Evolutionary conservation across 1,140 invertebrate genomes (phyloP).

Genomic region (Metopolophium dirhodum): DNA sequence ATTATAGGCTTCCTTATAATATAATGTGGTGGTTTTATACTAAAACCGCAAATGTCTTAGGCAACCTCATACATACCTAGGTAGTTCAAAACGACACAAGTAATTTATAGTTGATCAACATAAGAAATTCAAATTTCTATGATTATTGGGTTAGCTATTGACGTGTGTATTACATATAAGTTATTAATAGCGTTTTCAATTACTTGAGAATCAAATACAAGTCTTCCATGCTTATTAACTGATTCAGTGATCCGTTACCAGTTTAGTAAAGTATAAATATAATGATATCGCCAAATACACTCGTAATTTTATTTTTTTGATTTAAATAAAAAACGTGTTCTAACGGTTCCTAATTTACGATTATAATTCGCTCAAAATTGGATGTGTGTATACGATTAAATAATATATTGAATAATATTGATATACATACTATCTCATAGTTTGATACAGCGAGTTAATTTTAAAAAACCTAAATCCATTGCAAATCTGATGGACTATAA

Average conservation of each 20-base stretch:
- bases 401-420: background rate
- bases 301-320: background rate
- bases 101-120: no score
- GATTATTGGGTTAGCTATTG: background rate
- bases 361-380: background rate
- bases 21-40: no score
- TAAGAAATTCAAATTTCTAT: no score
- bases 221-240: background rate
- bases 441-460: background rate
- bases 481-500: background rate
- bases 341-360: background rate
- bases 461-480: background rate
- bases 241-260: background rate
- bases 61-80: no score
- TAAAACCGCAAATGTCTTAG: no score
- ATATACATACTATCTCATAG: background rate
- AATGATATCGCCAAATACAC: background rate
- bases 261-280: background rate
- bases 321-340: background rate
- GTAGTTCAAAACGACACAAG: no score
- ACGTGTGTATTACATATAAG: background rate
- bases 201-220: background rate
- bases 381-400: background rate
- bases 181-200: background rate
- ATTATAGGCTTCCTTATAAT: no score